Base-by-base conservation (phyloP, 2,113 vertebrate genomes). In the Crotalus horridus region DNA sequence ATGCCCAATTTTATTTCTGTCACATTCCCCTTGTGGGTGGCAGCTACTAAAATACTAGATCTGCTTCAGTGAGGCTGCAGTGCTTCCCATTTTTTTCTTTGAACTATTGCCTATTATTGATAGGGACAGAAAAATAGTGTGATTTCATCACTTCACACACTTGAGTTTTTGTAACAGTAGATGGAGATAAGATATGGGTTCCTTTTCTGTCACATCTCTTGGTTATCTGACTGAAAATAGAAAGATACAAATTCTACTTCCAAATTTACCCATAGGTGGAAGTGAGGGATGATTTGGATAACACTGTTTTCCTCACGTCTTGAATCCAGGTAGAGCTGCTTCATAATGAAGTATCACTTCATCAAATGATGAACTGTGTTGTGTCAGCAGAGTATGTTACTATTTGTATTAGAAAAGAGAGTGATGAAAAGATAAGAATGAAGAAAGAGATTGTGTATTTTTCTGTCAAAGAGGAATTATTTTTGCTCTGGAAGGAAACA, bases 351-450 rank as follows among this genome's bases (percentile, higher is more conserved):
- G 90, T 46, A 91, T 89, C 46, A 55, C 26, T 90, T 94, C 96
- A 91, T 96, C 95, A 96, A 94, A 89, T 95, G 95, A 97, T 97
- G 91, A 95, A 97, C 92, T 88, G 93, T 91, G 33, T 89, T 69
- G 59, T 90, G 95, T 95, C 93, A 95, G 91, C 93, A 89, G 81
- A 48, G 39, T 20, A n/a, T 33, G 87, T 56, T 89, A 7, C 61
- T 21, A 53, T 85, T 92, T 89, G 33, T 92, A 64, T 89, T 92
- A 4, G 53, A 64, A 92, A 92, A 88, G 87, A 69, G n/a, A 46
- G 33, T 20, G 61, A 74, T 74, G 59, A 53, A 92, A 92, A 81
- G 53, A 92, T 92, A 56, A 81, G 61, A 92, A 46, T 55, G 87
- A n/a, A 55, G 91, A 88, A 64, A 87, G 58, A 26, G 87, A 6